Evolutionary conservation across 1,140 invertebrate species (phyloP).

Genomic region (Elymnias hypermnestra): DNA sequence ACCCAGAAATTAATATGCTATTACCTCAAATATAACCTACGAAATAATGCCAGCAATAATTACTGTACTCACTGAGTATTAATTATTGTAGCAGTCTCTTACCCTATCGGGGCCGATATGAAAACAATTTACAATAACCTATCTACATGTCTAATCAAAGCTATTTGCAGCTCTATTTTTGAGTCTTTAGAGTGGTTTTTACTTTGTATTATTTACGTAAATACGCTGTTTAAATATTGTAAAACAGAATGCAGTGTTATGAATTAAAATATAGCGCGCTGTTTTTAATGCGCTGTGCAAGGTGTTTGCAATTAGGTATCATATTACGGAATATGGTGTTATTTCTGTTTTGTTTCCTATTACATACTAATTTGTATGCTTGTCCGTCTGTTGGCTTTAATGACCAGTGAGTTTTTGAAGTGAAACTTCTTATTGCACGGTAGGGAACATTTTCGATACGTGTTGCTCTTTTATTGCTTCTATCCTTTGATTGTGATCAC

Average conservation of each 20-base stretch:
- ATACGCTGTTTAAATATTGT: constrained; percentile 16
- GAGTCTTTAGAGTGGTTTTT: constrained; percentile 25
- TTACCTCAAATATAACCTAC: too few relatives aligned
- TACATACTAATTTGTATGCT: too few relatives aligned
- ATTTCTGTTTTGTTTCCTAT: not conserved
- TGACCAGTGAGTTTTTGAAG: too few relatives aligned
- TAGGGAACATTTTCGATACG: too few relatives aligned
- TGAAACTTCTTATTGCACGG: too few relatives aligned
- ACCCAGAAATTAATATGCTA: too few relatives aligned
- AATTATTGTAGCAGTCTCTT: not conserved
- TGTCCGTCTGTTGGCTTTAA: too few relatives aligned
- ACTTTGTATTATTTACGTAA: constrained; percentile 11
- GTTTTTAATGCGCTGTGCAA: constrained; percentile 41
- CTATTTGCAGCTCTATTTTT: constrained; percentile 33
- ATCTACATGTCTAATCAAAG: constrained; percentile 26
- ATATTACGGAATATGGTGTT: not conserved
- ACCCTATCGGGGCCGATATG: constrained; percentile 5
- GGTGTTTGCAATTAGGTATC: constrained; percentile 39
- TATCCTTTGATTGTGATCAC: too few relatives aligned
- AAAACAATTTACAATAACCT: constrained; percentile 23
- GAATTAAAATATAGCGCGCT: constrained; percentile 52
- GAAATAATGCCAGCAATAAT: too few relatives aligned
- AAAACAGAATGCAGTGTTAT: constrained; percentile 43
- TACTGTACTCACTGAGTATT: too few relatives aligned
- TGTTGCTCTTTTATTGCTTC: too few relatives aligned